phyloP scores from a whole-genome alignment of 2,888 invertebrate species.

The Erpobdella octoculata region DNA sequence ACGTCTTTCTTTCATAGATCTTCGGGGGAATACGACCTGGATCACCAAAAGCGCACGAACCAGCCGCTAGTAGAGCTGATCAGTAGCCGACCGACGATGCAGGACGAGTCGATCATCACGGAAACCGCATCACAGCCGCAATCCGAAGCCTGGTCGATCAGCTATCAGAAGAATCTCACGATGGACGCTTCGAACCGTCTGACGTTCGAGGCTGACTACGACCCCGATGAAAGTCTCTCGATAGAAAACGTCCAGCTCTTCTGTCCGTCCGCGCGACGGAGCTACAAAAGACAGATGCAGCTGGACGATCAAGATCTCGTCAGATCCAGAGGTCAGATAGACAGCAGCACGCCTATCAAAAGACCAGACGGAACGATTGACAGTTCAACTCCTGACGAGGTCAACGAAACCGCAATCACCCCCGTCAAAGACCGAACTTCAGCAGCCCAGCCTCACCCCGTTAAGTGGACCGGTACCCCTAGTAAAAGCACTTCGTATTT shows the following conservation, averaged over 20 bases:
- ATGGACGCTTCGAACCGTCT: not conserved
- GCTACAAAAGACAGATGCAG: not conserved
- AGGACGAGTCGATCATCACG: not conserved
- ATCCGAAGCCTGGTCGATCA: not conserved
- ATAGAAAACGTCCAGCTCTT: conserved; percentile 14
- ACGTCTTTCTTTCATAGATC: not conserved
- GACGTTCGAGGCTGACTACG: not conserved
- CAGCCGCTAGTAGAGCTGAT: conserved; percentile 12
- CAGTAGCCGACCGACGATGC: conserved; percentile 4
- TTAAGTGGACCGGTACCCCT: not conserved
- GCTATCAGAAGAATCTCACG: not conserved
- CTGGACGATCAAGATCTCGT: not conserved
- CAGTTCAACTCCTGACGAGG: not conserved
- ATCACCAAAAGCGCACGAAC: conserved; percentile 7
- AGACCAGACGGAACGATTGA: not conserved
- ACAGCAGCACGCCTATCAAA: not conserved
- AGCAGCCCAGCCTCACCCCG: not conserved
- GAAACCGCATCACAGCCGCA: not conserved
- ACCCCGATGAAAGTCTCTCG: conserved; percentile 1
- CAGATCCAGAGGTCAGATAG: not conserved
- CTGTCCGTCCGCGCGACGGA: not conserved
- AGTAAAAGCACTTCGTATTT: conserved; percentile 8
- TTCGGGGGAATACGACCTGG: conserved; percentile 6
- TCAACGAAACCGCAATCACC: not conserved
- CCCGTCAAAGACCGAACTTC: not conserved